A percentile compares a stretch with the other conserved stretches of the same genome.
Evolutionary conservation across 2,113 vertebrate species (phyloP).

Genomic region (Mirza zaza): DNA sequence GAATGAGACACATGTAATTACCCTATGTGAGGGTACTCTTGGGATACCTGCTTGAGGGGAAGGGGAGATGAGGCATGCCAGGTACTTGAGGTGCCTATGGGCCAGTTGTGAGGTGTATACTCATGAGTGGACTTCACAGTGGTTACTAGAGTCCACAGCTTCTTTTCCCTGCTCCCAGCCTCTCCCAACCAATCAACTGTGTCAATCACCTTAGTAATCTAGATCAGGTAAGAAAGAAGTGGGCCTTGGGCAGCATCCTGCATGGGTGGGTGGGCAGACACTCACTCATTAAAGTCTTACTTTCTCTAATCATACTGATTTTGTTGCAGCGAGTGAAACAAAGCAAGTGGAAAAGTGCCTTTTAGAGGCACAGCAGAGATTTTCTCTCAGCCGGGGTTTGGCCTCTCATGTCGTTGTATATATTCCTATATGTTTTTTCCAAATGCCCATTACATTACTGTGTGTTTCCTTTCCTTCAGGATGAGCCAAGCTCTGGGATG

Average conservation of each 20-base stretch:
- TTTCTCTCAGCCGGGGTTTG: rapidly evolving
- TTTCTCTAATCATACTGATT: neutral
- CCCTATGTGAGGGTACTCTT: no score
- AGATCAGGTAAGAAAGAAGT: neutral
- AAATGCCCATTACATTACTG: neutral
- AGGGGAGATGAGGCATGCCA: neutral
- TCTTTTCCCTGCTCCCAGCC: neutral
- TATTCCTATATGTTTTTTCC: neutral
- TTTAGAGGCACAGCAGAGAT: rapidly evolving
- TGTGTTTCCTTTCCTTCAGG: constrained; percentile 66
- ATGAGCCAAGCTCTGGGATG: constrained; percentile 87
- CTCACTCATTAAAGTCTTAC: neutral
- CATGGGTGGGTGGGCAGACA: neutral
- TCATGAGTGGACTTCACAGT: neutral
- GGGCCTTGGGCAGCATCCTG: no score
- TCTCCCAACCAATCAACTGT: no score
- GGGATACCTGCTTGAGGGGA: neutral
- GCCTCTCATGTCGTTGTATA: rapidly evolving
- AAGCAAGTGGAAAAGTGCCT: neutral
- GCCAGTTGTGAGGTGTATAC: neutral
- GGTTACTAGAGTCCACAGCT: neutral
- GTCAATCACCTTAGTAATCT: neutral
- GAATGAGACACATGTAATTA: neutral
- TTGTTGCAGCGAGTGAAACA: neutral
- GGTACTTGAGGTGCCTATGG: neutral